A percentile compares a stretch with the other conserved stretches of the same genome.
phyloP scores from a whole-genome alignment of 2,888 invertebrate species.

The Cheilosia vulpina region DNA sequence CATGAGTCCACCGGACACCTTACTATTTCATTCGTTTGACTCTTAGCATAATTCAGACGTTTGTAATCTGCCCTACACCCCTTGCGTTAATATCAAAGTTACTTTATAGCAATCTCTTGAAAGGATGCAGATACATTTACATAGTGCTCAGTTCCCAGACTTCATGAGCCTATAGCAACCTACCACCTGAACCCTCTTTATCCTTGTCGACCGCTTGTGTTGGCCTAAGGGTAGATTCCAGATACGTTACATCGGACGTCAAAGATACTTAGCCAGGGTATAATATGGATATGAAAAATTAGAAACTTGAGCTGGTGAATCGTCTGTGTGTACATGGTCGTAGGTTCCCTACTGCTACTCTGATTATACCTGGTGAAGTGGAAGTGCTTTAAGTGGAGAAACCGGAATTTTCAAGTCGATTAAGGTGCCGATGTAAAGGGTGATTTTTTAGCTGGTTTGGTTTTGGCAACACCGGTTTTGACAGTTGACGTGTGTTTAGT shows the following conservation, averaged over 20 bases:
- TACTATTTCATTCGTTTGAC: constrained; percentile 35
- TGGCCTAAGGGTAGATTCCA: not conserved
- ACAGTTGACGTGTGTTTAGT: too few relatives aligned
- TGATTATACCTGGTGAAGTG: constrained; percentile 1
- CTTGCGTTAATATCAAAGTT: constrained; percentile 66
- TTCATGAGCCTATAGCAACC: not conserved
- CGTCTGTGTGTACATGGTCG: too few relatives aligned
- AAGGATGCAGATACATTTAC: constrained; percentile 64
- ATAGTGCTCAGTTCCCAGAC: constrained; percentile 50
- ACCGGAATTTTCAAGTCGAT: constrained; percentile 62
- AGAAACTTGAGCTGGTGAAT: constrained; percentile 24
- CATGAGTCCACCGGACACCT: not conserved
- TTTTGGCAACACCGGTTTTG: too few relatives aligned
- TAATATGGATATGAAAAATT: constrained; percentile 65
- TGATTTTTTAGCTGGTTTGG: too few relatives aligned
- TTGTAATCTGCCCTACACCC: constrained; percentile 64
- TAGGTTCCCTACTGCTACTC: not conserved
- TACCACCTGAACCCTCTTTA: too few relatives aligned
- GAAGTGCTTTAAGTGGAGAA: constrained; percentile 7
- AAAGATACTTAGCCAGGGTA: constrained; percentile 12
- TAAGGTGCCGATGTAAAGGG: constrained; percentile 65
- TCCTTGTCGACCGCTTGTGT: not conserved
- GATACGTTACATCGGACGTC: constrained; percentile 58
- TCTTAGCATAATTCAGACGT: constrained; percentile 73
- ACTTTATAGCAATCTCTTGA: constrained; percentile 63